Percentiles rank a stretch among this genome's conserved stretches.
These are phyloP conservation scores for Pogonocherus hispidulus DNA, from an alignment of 2,888 invertebrate genomes.

Conservation along the genomic window DNA sequence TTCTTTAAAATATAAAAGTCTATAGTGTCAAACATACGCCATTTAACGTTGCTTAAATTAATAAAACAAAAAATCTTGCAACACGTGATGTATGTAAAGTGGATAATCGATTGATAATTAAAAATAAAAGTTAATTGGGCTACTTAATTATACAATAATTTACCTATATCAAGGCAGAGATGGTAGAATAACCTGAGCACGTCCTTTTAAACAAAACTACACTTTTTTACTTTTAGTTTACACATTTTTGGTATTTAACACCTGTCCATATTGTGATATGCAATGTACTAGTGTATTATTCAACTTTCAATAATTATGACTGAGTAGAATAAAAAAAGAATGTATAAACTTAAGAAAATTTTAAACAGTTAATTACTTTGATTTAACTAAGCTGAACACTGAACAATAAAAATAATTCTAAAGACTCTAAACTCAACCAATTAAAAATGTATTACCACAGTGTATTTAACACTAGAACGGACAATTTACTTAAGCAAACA, in stretches of 20 bases:
- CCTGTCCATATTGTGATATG: conserved; percentile 32
- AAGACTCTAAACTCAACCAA: no score
- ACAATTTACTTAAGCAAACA: no score
- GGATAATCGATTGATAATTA: conserved; percentile 17
- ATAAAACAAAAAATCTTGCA: neutral
- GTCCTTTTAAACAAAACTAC: conserved; percentile 51
- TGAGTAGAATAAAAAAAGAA: no score
- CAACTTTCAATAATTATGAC: no score
- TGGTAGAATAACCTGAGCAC: conserved; percentile 68
- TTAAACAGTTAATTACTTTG: no score
- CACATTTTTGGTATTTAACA: conserved; percentile 24
- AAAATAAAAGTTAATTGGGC: conserved; percentile 39
- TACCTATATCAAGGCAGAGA: conserved; percentile 64
- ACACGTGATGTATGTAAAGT: conserved; percentile 5
- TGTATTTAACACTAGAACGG: no score
- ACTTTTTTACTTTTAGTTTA: conserved; percentile 25
- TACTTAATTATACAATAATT: conserved; percentile 49
- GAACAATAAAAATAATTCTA: no score
- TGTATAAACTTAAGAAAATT: no score
- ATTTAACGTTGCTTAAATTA: conserved; percentile 8
- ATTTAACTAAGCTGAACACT: no score
- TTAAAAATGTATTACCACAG: no score
- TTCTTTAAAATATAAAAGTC: conserved; percentile 7
- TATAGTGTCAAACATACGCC: conserved; percentile 3
- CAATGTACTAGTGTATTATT: conserved; percentile 6